Conservation (phyloP, 2,888 invertebrate genomes). For the Eupelmus urozonus region DNA sequence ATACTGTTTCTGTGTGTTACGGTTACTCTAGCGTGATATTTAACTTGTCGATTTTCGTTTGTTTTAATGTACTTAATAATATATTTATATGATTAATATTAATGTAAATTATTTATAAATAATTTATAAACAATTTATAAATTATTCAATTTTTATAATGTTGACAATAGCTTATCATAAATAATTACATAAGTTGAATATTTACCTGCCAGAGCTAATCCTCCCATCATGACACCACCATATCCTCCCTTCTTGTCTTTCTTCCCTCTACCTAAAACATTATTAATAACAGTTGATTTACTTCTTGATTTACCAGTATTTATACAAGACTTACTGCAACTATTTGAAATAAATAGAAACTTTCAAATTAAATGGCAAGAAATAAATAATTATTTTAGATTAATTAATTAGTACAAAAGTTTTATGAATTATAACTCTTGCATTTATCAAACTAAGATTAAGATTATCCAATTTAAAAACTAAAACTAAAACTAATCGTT, state of each 20-base stretch:
- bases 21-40: too few relatives aligned
- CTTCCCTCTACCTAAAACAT: constrained; percentile 78
- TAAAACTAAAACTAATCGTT: too few relatives aligned
- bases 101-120: neutral
- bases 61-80: neutral
- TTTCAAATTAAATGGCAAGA: neutral
- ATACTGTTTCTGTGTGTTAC: too few relatives aligned
- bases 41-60: too few relatives aligned
- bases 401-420: too few relatives aligned
- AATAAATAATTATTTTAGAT: too few relatives aligned
- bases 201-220: constrained; percentile 80
- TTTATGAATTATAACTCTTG: too few relatives aligned
- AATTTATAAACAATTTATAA: too few relatives aligned
- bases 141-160: neutral
- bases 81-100: neutral
- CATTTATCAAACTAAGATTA: too few relatives aligned
- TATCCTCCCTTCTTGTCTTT: constrained; percentile 77
- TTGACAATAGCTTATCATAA: too few relatives aligned
- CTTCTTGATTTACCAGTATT: too few relatives aligned
- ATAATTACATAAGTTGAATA: neutral
- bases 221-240: constrained; percentile 81
- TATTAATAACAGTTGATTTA: neutral
- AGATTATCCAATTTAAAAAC: too few relatives aligned
- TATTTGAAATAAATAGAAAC: neutral
- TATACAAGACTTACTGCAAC: neutral